Conservation (phyloP, 2,797 vertebrate species). For the Leptodactylus fallax region DNA sequence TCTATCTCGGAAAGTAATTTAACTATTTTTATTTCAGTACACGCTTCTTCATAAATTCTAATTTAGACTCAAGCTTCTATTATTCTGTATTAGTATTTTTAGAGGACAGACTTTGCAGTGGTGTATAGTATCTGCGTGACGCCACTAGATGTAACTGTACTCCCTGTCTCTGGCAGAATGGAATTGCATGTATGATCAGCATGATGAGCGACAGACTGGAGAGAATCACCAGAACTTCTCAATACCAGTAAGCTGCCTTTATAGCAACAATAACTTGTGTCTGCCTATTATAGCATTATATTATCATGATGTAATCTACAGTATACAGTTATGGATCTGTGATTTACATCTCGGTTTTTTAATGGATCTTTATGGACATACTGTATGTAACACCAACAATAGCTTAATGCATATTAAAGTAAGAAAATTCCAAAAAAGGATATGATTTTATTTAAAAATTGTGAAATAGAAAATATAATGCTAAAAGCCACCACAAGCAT, state of each 20-base stretch:
- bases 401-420: too few relatives aligned
- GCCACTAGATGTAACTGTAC: slow-evolving; percentile 45
- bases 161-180: slow-evolving; percentile 31
- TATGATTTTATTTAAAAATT: too few relatives aligned
- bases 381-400: too few relatives aligned
- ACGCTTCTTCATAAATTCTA: background rate
- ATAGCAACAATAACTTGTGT: background rate
- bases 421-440: too few relatives aligned
- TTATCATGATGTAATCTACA: background rate
- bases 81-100: slow-evolving; percentile 40
- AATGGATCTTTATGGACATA: too few relatives aligned
- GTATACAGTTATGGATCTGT: background rate
- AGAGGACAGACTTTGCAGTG: slow-evolving; percentile 35
- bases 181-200: slow-evolving; percentile 38
- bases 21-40: background rate
- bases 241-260: background rate
- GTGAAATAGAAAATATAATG: too few relatives aligned
- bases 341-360: background rate
- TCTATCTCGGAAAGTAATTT: slow-evolving; percentile 2
- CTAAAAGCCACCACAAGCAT: too few relatives aligned
- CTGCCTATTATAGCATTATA: background rate
- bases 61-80: background rate
- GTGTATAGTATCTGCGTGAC: slow-evolving; percentile 39
- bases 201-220: slow-evolving; percentile 5
- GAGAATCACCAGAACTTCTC: background rate